Evolutionary conservation across 2,797 vertebrate genomes (phyloP).

Genomic region (Leptodactylus fallax): DNA sequence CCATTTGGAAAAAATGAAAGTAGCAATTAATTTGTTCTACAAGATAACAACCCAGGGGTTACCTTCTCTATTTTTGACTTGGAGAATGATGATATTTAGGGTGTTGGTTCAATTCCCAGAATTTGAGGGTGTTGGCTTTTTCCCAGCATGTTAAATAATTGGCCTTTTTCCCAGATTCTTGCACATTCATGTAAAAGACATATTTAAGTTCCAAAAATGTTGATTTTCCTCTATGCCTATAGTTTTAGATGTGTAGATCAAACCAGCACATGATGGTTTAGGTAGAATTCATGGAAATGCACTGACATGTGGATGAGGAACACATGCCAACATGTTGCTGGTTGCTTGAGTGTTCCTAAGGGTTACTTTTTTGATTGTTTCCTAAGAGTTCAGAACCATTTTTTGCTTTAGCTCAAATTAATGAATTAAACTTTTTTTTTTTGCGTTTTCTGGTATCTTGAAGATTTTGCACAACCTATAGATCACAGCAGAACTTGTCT

Average conservation of each 20-base stretch:
- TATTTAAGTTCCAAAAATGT: slow-evolving; percentile 23
- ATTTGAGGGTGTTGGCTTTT: slow-evolving; percentile 23
- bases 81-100: slow-evolving; percentile 26
- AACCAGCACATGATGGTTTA: not conserved
- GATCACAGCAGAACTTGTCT: too few species aligned
- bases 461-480: too few species aligned
- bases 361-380: too few species aligned
- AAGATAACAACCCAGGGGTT: slow-evolving; percentile 39
- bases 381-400: too few species aligned
- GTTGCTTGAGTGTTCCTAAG: not conserved
- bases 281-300: not conserved
- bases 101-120: slow-evolving; percentile 26
- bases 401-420: too few species aligned
- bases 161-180: slow-evolving; percentile 36
- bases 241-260: not conserved
- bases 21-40: slow-evolving; percentile 42
- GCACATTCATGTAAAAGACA: slow-evolving; percentile 18
- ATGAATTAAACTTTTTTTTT: too few species aligned
- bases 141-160: slow-evolving; percentile 44
- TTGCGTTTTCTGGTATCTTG: too few species aligned
- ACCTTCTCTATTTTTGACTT: slow-evolving; percentile 27
- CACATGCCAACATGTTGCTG: not conserved
- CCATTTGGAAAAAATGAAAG: slow-evolving; percentile 38
- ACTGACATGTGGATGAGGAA: not conserved
- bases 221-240: slow-evolving; percentile 3